Percentiles rank a stretch among this genome's conserved stretches.
Evolutionary conservation across 2,888 invertebrate species (phyloP).

Genomic region (Nemoura dubitans): DNA sequence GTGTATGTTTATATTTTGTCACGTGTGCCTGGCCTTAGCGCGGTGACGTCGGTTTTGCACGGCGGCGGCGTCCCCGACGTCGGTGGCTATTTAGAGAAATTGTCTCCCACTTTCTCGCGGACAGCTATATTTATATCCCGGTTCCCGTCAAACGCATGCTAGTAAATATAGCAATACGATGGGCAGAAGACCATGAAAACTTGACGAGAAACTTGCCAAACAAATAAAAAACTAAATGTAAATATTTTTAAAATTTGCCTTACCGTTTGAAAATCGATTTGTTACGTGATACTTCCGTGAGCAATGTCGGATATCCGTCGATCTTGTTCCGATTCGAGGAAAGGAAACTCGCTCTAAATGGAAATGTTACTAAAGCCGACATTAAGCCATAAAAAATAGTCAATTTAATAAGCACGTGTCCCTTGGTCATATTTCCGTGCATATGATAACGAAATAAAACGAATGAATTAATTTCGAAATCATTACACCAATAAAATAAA

Average conservation of each 20-base stretch:
- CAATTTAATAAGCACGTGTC: not conserved
- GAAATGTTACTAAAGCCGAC: not conserved
- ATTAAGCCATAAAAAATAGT: not conserved
- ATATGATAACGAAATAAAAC: not conserved
- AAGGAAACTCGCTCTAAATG: not conserved
- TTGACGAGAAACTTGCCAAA: not conserved
- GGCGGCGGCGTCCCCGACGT: not conserved
- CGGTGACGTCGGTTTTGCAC: constrained; percentile 4
- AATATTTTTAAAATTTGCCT: not conserved
- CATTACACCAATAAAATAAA: not conserved
- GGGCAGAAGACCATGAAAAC: constrained; percentile 1
- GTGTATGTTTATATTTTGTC: not conserved
- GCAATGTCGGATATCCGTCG: not conserved
- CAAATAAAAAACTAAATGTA: not conserved
- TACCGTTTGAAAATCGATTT: not conserved
- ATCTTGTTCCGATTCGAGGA: not conserved
- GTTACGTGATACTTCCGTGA: not conserved
- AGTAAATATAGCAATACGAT: not conserved
- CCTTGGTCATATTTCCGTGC: not conserved
- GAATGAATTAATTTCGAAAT: no score
- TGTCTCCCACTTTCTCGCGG: constrained; percentile 12
- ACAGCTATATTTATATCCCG: not conserved
- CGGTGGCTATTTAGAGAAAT: not conserved
- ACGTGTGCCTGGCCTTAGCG: not conserved
- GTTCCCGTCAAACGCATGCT: not conserved